Conservation (phyloP, 2,888 invertebrate species). For the Caenorhabditis drosophilae region DNA sequence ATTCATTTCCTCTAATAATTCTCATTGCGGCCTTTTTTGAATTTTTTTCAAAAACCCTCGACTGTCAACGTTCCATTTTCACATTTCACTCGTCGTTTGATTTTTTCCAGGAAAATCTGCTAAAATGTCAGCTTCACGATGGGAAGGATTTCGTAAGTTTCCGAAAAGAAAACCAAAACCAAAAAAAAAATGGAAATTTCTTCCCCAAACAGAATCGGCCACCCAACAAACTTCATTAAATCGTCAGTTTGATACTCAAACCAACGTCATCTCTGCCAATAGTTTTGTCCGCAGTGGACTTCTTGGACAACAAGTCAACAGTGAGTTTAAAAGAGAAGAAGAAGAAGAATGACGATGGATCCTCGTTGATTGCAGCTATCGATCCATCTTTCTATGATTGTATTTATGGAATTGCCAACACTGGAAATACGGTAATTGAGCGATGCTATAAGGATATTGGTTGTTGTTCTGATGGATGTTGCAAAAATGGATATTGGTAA, state of each 20-base stretch:
- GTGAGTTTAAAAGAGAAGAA: constrained; percentile 30
- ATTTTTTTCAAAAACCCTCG: not conserved
- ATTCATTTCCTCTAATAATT: not conserved
- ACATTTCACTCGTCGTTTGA: constrained; percentile 7
- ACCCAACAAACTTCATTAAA: constrained; percentile 17
- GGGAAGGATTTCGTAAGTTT: constrained; percentile 39
- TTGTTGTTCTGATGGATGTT: constrained; percentile 53
- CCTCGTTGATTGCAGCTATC: constrained; percentile 46
- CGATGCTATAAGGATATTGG: constrained; percentile 58
- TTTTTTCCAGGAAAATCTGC: too few relatives aligned
- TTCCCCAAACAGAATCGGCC: constrained; percentile 26
- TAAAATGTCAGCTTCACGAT: constrained; percentile 35
- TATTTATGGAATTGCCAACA: constrained; percentile 52
- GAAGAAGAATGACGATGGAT: too few relatives aligned
- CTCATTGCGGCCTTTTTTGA: not conserved
- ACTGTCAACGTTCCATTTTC: not conserved
- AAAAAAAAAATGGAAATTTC: too few relatives aligned
- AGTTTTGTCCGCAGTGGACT: constrained; percentile 47
- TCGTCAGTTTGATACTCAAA: constrained; percentile 35
- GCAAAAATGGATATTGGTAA: constrained; percentile 50
- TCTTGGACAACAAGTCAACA: constrained; percentile 47
- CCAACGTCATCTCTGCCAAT: constrained; percentile 17
- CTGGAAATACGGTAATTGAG: constrained; percentile 47
- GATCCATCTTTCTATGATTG: constrained; percentile 59
- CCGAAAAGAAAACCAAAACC: too few relatives aligned